Conservation (phyloP, 2,113 vertebrate genomes). For the Alethe diademata region DNA sequence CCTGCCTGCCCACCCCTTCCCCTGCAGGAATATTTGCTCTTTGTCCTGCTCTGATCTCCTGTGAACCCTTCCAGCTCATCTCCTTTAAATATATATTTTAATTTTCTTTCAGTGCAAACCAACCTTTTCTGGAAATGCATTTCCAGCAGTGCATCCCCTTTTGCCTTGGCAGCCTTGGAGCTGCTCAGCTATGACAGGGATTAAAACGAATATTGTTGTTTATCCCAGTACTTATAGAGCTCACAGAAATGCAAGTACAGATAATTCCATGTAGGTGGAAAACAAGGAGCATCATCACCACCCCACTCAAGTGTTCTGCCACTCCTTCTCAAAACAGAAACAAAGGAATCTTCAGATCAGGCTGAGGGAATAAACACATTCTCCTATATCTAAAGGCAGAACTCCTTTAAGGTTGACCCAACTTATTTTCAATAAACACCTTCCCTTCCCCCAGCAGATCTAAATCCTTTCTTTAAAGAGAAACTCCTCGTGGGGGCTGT, state of each 20-base stretch:
- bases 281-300: background rate
- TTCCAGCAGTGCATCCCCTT: background rate
- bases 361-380: background rate
- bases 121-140: background rate
- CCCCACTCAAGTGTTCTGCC: background rate
- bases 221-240: background rate
- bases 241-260: background rate
- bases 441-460: background rate
- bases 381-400: background rate
- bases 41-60: background rate
- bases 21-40: background rate
- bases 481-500: accelerated
- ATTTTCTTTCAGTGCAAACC: background rate
- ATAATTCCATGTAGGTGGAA: background rate
- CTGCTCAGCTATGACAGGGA: background rate
- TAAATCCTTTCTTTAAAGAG: background rate
- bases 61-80: background rate
- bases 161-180: background rate
- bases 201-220: background rate
- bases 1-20: background rate
- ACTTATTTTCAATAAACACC: background rate
- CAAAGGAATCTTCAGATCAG: conserved; percentile 8
- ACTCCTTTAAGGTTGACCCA: background rate
- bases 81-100: background rate
- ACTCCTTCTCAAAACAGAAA: conserved; percentile 45